A percentile compares a stretch with the other conserved stretches of the same genome.
phyloP scores from a whole-genome alignment of 2,888 invertebrate species.

The Ormyrus pomaceus region DNA sequence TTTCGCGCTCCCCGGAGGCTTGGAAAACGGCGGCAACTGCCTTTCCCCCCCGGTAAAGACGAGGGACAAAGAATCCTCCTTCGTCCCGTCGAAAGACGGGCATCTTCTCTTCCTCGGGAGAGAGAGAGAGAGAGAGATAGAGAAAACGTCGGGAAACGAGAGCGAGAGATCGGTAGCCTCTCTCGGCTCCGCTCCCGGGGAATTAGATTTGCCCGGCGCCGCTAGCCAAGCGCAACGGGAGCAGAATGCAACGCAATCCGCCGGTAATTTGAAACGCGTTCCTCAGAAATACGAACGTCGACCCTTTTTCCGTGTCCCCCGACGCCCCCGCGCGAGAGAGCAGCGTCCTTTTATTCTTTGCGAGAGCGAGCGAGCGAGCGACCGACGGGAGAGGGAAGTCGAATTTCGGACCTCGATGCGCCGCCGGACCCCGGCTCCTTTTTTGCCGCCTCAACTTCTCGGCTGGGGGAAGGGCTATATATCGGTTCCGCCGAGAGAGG shows the following conservation, averaged over 20 bases:
- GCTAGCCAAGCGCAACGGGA: constrained; percentile 70
- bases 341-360: constrained; percentile 24
- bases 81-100: too few species aligned
- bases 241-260: constrained; percentile 72
- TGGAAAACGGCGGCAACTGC: background rate
- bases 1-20: background rate
- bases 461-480: background rate
- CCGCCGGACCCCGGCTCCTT: background rate
- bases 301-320: constrained; percentile 1
- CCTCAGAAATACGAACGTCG: constrained; percentile 66
- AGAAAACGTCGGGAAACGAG: background rate
- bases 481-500: background rate
- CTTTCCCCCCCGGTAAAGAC: background rate
- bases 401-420: constrained; percentile 44
- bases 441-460: constrained; percentile 1
- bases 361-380: background rate
- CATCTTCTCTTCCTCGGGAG: background rate
- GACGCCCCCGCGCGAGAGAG: background rate
- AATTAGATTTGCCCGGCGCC: constrained; percentile 69
- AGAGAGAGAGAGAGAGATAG: background rate
- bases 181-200: constrained; percentile 57
- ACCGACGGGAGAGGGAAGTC: constrained; percentile 11
- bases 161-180: constrained; percentile 52
- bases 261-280: constrained; percentile 71
- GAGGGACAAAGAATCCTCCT: background rate